Percentiles rank a stretch among this genome's conserved stretches.
Evolutionary conservation across 2,797 vertebrate genomes (phyloP).

Genomic region (Scomberomorus guttatus): DNA sequence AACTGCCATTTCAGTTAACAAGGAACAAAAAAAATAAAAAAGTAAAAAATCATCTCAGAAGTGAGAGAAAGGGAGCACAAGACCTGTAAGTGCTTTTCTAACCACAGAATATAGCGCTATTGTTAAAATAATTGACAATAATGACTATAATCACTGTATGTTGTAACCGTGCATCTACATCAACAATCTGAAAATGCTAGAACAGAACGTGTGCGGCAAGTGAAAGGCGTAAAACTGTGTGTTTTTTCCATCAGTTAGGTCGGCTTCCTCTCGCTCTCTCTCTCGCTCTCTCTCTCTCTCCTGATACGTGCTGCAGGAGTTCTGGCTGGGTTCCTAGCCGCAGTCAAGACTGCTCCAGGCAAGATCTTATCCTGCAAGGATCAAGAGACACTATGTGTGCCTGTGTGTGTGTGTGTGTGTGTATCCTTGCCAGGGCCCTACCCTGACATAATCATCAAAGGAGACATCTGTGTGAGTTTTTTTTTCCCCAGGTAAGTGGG

Average conservation of each 20-base stretch:
- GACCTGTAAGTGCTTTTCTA: conserved; percentile 56
- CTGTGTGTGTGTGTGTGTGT: conserved; percentile 64
- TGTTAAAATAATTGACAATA: conserved; percentile 72
- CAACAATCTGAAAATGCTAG: conserved; percentile 41
- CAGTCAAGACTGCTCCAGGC: conserved; percentile 84
- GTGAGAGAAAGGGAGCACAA: conserved; percentile 34
- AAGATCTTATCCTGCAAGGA: conserved; percentile 86
- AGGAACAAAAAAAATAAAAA: conserved; percentile 11
- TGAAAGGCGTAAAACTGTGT: conserved; percentile 45
- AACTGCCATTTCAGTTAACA: conserved; percentile 23
- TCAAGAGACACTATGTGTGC: conserved; percentile 81
- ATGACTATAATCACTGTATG: conserved; percentile 55
- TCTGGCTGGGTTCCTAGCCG: conserved; percentile 81
- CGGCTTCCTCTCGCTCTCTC: conserved; percentile 55
- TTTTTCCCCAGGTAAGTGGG: conserved; percentile 71
- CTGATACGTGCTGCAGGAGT: conserved; percentile 78
- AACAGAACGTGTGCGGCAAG: conserved; percentile 21
- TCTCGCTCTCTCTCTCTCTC: conserved; percentile 46
- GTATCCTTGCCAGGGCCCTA: conserved; percentile 76
- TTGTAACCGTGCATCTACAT: conserved; percentile 29
- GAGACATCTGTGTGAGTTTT: conserved; percentile 82
- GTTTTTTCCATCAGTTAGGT: conserved; percentile 66
- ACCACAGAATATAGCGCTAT: conserved; percentile 29
- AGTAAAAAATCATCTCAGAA: conserved; percentile 19
- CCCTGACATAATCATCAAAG: conserved; percentile 84